These are phyloP conservation scores for Tetraneura akinire DNA, from an alignment of 1,140 invertebrate genomes.

Conservation along the genomic window DNA sequence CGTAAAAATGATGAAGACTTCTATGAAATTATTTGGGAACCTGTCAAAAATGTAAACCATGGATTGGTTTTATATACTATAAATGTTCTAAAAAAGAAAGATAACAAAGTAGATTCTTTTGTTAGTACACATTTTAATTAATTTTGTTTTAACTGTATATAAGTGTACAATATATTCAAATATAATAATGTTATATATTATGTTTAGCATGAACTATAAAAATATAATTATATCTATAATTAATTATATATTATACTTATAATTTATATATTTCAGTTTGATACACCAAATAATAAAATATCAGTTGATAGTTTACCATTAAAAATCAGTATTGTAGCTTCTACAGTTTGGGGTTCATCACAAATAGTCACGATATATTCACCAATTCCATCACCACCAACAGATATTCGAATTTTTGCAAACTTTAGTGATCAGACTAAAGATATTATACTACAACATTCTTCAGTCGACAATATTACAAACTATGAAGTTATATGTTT, in stretches of 20 bases:
- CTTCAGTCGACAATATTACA: conserved; percentile 20
- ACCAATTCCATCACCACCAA: conserved; percentile 72
- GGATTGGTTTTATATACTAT: conserved; percentile 83
- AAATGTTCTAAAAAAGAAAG: conserved; percentile 63
- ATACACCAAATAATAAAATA: conserved; percentile 20
- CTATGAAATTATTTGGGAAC: conserved; percentile 70
- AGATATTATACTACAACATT: conserved; percentile 36
- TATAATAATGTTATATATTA: background rate
- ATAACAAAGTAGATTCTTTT: conserved; percentile 53
- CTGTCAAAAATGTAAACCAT: conserved; percentile 73
- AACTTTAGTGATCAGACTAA: conserved; percentile 56
- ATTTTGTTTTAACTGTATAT: background rate
- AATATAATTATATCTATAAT: too few relatives aligned
- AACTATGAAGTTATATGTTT: conserved; percentile 35
- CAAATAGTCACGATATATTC: conserved; percentile 67
- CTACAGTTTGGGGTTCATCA: conserved; percentile 81
- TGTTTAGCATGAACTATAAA: too few relatives aligned
- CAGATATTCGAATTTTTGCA: conserved; percentile 70
- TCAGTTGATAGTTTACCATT: conserved; percentile 63
- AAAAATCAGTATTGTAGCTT: conserved; percentile 73
- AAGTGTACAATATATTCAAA: background rate
- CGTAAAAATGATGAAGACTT: conserved; percentile 59
- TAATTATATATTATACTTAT: too few relatives aligned
- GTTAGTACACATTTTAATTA: conserved; percentile 54
- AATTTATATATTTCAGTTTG: conserved; percentile 18